These are phyloP conservation scores for Lampris incognitus DNA, from an alignment of 2,113 vertebrate species.

Conservation along the genomic window DNA sequence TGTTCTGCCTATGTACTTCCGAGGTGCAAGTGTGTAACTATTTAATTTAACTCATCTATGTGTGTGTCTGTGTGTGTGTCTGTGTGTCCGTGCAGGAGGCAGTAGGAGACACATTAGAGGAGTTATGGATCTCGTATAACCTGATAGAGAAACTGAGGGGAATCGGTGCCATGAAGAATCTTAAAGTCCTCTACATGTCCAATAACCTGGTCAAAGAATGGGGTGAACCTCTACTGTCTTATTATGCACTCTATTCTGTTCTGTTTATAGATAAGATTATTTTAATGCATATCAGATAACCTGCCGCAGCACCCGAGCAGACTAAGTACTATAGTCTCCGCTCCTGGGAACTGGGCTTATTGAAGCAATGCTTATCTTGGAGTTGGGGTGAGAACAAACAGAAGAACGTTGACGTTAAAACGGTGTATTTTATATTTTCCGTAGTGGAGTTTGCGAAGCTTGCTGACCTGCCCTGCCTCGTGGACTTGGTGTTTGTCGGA, in stretches of 20 bases:
- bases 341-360: too few relatives aligned
- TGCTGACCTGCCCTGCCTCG: slow-evolving; percentile 88
- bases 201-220: slow-evolving; percentile 98
- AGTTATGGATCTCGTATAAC: slow-evolving; percentile 98
- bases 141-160: slow-evolving; percentile 96
- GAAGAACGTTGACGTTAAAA: too few relatives aligned
- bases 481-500: slow-evolving; percentile 94
- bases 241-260: background rate
- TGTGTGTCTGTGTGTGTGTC: slow-evolving; percentile 1
- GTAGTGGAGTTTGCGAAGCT: slow-evolving; percentile 89
- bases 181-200: slow-evolving; percentile 96
- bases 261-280: background rate
- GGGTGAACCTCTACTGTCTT: slow-evolving; percentile 83
- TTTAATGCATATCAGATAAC: too few relatives aligned
- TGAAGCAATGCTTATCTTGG: too few relatives aligned
- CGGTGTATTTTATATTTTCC: background rate
- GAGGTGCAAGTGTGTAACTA: too few relatives aligned
- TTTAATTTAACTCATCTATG: background rate
- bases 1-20: too few relatives aligned
- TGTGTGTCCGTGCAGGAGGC: slow-evolving; percentile 84
- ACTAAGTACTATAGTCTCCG: too few relatives aligned
- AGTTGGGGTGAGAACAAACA: too few relatives aligned
- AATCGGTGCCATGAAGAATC: slow-evolving; percentile 91
- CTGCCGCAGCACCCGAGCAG: too few relatives aligned
- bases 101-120: slow-evolving; percentile 91